Conservation (phyloP, 2,888 invertebrate genomes). For the Sthenelais limicola region DNA sequence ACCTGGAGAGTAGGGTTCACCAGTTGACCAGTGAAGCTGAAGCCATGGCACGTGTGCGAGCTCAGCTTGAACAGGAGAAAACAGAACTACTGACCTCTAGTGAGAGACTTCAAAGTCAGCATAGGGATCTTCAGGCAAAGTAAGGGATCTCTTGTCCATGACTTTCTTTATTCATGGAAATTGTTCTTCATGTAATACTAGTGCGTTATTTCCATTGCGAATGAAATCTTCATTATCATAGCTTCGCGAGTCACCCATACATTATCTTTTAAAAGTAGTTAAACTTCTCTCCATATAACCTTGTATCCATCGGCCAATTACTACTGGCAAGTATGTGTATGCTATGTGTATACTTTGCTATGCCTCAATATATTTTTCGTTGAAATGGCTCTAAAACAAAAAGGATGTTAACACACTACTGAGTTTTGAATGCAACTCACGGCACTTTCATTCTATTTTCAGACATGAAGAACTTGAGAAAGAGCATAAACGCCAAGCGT, state of each 20-base stretch:
- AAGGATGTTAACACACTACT: not conserved
- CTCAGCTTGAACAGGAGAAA: constrained; percentile 63
- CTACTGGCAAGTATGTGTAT: no score
- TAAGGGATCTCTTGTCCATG: constrained; percentile 33
- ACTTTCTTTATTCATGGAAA: no score
- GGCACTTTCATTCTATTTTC: constrained; percentile 29
- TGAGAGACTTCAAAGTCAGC: constrained; percentile 59
- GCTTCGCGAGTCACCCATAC: no score
- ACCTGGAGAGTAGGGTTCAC: constrained; percentile 67
- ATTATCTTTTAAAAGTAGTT: no score
- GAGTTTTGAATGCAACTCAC: not conserved
- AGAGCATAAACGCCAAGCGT: constrained; percentile 58
- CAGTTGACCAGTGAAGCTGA: constrained; percentile 67
- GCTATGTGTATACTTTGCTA: no score
- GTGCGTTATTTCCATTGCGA: no score
- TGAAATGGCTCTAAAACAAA: not conserved
- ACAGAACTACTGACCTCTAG: constrained; percentile 58
- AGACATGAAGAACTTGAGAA: constrained; percentile 61
- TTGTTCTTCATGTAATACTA: no score
- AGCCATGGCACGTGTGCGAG: constrained; percentile 58
- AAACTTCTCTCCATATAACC: no score
- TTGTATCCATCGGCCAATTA: no score
- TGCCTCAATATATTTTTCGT: not conserved
- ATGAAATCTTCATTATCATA: no score
- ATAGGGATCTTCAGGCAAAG: constrained; percentile 55